Evolutionary conservation across 2,113 vertebrate species (phyloP), one percentile per base, ranked within the genome.

Genomic region (Ctenomys sociabilis): DNA sequence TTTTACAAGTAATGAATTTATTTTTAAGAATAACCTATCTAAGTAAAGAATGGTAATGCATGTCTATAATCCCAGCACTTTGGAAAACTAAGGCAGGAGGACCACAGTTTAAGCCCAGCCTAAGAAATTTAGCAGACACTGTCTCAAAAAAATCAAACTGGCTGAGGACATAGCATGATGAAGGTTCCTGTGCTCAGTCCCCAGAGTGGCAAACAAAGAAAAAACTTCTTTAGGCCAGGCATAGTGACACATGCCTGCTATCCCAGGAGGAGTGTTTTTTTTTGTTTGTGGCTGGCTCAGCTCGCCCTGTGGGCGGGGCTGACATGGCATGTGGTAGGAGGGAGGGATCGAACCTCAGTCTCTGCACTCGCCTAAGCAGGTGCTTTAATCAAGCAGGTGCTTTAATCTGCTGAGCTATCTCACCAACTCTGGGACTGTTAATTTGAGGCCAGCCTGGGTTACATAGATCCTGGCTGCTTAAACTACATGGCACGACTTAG

Each of bases 1-100:
- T 43, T 84, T 59, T 83, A 72, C 24, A 54, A 14, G 37, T 90
- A 13, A n/a, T 3, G 7, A 1, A 43, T 59, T 64, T 70, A 70
- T 72, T 89, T 90, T 91, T 90, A 86, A 90, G 92, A 92, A 64
- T 61, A 83, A 89, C 21, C 37, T 75, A 43, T 14, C 94, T 30
- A 61, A 3, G 72, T 24, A 26, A 43, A 40, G 72, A 22, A 75
- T 7, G 24, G 22, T 40, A 40, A 40, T 11, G 7, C 43, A 75
- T 75, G 72, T 43, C 40, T 13, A 9, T n/a, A 43, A 75, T 75
- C 40, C 24, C 11, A 75, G 37, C 22, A 28, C 72, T 43, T 75
- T 37, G 24, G 72, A 75, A 43, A 43, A 43, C 37, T 75, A 40
- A 75, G 40, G 72, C 10, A 75, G 22, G 72, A 73, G 40, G 22